Evolutionary conservation across 1,140 invertebrate genomes (phyloP), one percentile per base, ranked within the genome.

Genomic region (Drepana arcuata): DNA sequence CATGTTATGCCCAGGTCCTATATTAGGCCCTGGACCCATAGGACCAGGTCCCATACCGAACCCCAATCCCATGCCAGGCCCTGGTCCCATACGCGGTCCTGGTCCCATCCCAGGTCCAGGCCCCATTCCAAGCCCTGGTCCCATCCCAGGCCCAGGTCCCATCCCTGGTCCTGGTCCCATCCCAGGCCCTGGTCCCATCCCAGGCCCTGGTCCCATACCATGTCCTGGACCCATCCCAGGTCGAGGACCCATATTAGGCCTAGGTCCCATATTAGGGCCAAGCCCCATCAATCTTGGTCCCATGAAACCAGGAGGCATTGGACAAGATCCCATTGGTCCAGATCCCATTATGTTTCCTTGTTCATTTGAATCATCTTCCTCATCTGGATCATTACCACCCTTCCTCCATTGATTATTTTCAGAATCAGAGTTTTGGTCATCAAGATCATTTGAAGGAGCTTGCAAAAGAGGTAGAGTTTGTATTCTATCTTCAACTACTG

Each of bases 401-500:
- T 26, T 10, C n/a, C 33, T 53, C 50, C 61, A 63, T 16, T 55
- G 42, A 14, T 53, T 48, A 33, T 41, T 29, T 18, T 51, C 48
- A 26, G 53, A 48, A 25, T 55, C 59, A 14, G 59, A 42, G 34
- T 55, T 50, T 24, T 48, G 44, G 16, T 61, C 55, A 16, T 65
- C 62, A 11, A 63, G 66, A 14, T 57, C 60, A 39, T 55, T 63
- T 26, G 72, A 43, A 48, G 71, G 58, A 2, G 72, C 43, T 53
- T 82, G 73, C 74, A 79, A 75, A 2, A 79, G 45, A n/a, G 74
- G 41, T 33, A 65, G 72, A 32, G 79, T 79, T 31, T 70, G 63
- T 36, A 65, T 77, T 48, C 66, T 61, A 15, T 77, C 77, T 38
- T 81, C 70, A 5, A 71, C 29, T 16, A 64, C 44, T 11, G 70